phyloP scores from a whole-genome alignment of 2,888 invertebrate genomes.

The Sesia bembeciformis region DNA sequence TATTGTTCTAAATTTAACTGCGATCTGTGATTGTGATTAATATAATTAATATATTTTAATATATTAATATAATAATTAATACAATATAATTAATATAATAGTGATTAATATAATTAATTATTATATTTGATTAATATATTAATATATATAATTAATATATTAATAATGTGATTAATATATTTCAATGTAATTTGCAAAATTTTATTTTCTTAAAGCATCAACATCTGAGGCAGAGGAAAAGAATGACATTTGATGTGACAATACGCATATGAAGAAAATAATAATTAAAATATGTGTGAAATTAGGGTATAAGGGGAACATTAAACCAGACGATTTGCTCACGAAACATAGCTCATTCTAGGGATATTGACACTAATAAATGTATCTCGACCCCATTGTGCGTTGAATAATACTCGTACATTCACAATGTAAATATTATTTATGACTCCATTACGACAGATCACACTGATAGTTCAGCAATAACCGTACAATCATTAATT shows the following conservation, averaged over 20 bases:
- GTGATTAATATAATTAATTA: too few species aligned
- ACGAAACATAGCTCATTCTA: background rate
- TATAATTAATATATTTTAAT: too few species aligned
- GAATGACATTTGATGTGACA: background rate
- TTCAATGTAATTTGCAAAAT: too few species aligned
- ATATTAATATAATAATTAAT: too few species aligned
- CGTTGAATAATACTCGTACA: slow-evolving; percentile 16
- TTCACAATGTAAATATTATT: slow-evolving; percentile 25
- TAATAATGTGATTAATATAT: too few species aligned
- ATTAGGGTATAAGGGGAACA: background rate
- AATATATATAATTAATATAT: too few species aligned
- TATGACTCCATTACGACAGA: slow-evolving; percentile 22
- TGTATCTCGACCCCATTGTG: slow-evolving; percentile 22
- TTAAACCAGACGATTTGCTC: background rate
- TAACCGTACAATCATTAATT: slow-evolving; percentile 24
- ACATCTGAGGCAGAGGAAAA: too few species aligned
- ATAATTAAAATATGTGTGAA: background rate
- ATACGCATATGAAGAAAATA: background rate
- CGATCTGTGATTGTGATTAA: too few species aligned
- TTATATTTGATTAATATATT: too few species aligned
- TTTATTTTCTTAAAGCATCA: too few species aligned
- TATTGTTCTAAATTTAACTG: too few species aligned
- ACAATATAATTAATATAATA: too few species aligned
- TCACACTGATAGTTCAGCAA: slow-evolving; percentile 20
- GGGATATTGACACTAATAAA: slow-evolving; percentile 21